phyloP scores from a whole-genome alignment of 1,140 invertebrate species.

The Zaprionus ghesquierei region DNA sequence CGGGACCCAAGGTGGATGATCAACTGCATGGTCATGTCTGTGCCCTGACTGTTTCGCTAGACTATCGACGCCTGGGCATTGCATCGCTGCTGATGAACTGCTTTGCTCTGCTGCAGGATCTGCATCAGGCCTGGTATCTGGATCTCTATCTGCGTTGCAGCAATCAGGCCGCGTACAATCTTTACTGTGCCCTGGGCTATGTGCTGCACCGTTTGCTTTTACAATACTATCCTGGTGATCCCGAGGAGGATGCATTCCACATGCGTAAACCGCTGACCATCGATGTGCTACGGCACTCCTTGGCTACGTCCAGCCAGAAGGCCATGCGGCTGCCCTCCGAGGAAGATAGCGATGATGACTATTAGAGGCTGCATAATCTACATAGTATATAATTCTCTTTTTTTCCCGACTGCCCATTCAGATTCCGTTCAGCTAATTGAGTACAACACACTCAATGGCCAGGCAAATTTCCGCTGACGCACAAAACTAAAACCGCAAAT shows the following conservation, averaged over 20 bases:
- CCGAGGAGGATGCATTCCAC: constrained; percentile 53
- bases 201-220: constrained; percentile 3
- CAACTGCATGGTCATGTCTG: constrained; percentile 43
- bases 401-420: constrained; percentile 15
- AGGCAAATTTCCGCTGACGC: constrained; percentile 72
- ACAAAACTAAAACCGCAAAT: constrained; percentile 44
- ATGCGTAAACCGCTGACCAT: constrained; percentile 43
- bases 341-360: constrained; percentile 16
- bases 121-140: constrained; percentile 34
- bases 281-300: neutral
- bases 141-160: constrained; percentile 47
- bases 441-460: constrained; percentile 52
- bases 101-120: constrained; percentile 3
- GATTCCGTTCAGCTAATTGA: constrained; percentile 45
- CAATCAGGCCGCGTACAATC: constrained; percentile 29
- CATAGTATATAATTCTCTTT: neutral
- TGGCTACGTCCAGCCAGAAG: neutral
- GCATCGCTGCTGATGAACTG: constrained; percentile 47
- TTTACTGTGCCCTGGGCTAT: constrained; percentile 55
- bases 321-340: constrained; percentile 14
- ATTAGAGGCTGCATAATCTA: neutral
- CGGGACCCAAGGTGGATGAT: neutral
- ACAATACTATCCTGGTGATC: constrained; percentile 51
- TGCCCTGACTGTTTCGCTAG: constrained; percentile 21
- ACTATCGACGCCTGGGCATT: constrained; percentile 51